Evolutionary conservation across 2,113 vertebrate genomes (phyloP), one percentile per base, ranked within the genome.

Genomic region (Heterochromis multidens): DNA sequence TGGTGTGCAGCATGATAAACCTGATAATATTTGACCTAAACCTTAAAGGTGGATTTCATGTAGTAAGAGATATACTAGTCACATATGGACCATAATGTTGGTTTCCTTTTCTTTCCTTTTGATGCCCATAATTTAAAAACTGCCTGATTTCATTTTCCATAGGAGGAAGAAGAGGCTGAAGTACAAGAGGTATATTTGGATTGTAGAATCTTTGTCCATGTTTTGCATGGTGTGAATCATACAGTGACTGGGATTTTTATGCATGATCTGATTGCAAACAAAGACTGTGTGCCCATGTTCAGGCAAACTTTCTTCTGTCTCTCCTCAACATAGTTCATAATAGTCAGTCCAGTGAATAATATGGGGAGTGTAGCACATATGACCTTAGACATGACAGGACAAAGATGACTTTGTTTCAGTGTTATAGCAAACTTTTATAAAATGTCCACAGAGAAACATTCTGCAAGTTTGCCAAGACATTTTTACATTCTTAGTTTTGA

Each of bases 151-250:
- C 46, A 83, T 91, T 35, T 81, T 80, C 61, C 14, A 54, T 85
- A 94, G 94, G 95, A 96, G 40, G 96, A 96, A 91, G 95, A 96
- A 82, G 95, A 96, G 74, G 92, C 82, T 29, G 95, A 94, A 60
- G 88, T 46, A 57, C 80, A 94, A 90, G 96, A 96, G 96, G 96
- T 96, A 96, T 80, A 85, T 67, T 87, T 37, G 25, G 19, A 84
- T 49, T 67, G 25, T 31, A 5, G 11, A 79, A 58, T 88, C 10
- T 62, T 52, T 65, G 35, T 25, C 57, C 7, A 16, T 81, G 72
- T 46, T 83, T 81, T 59, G 91, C 86, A 93, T 86, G 88, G 49
- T 82, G 85, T 94, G 92, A 88, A 62, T 81, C 52, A 17, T 17
- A 29, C n/a, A 80, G 49, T 23, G 23, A 49, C 16, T 72, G 59